Evolutionary conservation across 1,140 invertebrate genomes (phyloP), one percentile per base, ranked within the genome.

Genomic region (Diachasmimorpha longicaudata): DNA sequence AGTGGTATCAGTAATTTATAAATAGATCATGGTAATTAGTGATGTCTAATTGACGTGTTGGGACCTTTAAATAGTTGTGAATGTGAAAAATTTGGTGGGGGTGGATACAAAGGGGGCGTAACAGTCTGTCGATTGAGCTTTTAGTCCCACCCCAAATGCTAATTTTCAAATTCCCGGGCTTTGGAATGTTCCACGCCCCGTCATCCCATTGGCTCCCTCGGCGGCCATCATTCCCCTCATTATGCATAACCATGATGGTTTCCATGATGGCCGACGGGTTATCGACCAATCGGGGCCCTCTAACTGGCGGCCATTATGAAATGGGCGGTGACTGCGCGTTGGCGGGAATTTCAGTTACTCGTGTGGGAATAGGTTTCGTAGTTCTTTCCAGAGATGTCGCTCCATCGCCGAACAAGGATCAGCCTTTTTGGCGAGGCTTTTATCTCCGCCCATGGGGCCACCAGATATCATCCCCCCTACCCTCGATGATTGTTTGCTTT

Each of bases 151-250:
- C 71, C 70, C 31, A 71, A 76, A 70, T 72, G 77, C 70, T 83
- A 82, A 85, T 85, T 85, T 85, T 81, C 52, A 25, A 80, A 68
- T 78, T 75, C 23, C 39, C n/a, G 48, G 39, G 72, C 48, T 81
- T 19, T 67, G 44, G 69, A 48, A 48, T 3, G 39, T 79, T 55
- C 39, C 6, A 82, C 85, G 82, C 85, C 86, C 82, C 77, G 70
- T 78, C 68, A 52, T 76, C 80, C 81, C 72, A 89, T 89, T 89
- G 88, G 88, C 78, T 70, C 77, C 9, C 31, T 10, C 4, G 78
- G 77, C 87, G 81, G 87, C 87, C 87, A 89, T 88, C 82, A 85
- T 85, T 80, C 78, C 11, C 42, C 81, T 87, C 81, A 84, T 86
- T 87, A 84, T 81, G 85, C 81, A 85, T 85, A 68, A 85, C 79